Base-by-base conservation (phyloP, 2,888 invertebrate genomes). In the Thumatha senex region DNA sequence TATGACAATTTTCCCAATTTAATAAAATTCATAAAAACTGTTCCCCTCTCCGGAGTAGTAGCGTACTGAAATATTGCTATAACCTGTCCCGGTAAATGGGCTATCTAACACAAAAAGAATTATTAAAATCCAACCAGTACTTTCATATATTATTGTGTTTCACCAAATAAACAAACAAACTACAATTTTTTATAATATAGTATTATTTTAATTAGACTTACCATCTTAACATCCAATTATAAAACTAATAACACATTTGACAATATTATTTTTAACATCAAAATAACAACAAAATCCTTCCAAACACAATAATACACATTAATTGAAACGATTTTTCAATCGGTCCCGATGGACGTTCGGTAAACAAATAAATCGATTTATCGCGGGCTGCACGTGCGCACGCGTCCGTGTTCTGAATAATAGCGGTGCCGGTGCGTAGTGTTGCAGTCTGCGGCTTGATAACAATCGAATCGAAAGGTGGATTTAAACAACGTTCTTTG, bases 151-250 rank as follows among this genome's bases (percentile, higher is more conserved):
- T n/a, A n/a, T n/a, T n/a, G n/a, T n/a, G n/a, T n/a, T n/a, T n/a
- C n/a, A n/a, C n/a, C n/a, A n/a, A n/a, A 10, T 13, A 9, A 30
- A 13, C 1, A n/a, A 14, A 5, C 33, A 1, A 33, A 11, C 11
- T 11, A 14, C 7, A n/a, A n/a, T 15, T 24, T 9, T n/a, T 24
- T 12, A 0, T 36, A 12, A 7, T 14, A n/a, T n/a, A n/a, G n/a
- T n/a, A n/a, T n/a, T n/a, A n/a, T n/a, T n/a, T n/a, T n/a, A n/a
- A n/a, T n/a, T n/a, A n/a, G n/a, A 43, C 48, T 49, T n/a, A 49
- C 48, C 48, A 48, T 51, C 15, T 24, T 18, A 36, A 7, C 31
- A 36, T 51, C 44, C 50, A 45, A 30, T 7, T 36, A 51, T 15
- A 39, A 46, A 43, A 59, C 40, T 9, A 39, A 18, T 54, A 42